Evolutionary conservation across 2,113 vertebrate species (phyloP).

Genomic region (Telmatochromis sp.): DNA sequence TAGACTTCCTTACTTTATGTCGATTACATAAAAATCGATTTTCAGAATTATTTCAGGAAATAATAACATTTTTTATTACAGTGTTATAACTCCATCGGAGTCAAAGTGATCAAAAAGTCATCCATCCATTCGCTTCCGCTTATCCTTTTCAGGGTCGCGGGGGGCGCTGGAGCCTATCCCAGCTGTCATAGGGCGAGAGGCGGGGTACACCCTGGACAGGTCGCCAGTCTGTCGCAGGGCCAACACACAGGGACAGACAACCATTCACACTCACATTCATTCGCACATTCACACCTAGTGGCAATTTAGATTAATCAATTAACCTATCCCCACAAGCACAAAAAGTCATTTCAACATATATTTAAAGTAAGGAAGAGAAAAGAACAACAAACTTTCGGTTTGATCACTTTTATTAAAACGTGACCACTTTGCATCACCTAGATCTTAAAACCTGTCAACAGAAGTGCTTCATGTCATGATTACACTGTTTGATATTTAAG

Average conservation of each 20-base stretch:
- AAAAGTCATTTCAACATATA: not conserved
- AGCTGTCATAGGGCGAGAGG: too few species aligned
- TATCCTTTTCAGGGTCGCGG: too few species aligned
- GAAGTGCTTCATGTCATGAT: not conserved
- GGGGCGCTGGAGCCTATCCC: too few species aligned
- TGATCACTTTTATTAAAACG: not conserved
- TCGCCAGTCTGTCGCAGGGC: too few species aligned
- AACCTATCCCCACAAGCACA: too few species aligned
- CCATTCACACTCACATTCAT: too few species aligned
- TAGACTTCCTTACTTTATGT: not conserved
- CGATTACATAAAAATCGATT: not conserved
- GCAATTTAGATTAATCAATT: too few species aligned
- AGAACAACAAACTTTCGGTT: not conserved
- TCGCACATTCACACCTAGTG: too few species aligned
- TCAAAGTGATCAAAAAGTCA: not conserved
- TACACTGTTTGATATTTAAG: not conserved
- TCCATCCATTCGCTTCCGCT: too few species aligned
- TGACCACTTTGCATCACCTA: not conserved
- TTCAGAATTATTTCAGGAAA: not conserved
- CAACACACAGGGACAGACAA: too few species aligned
- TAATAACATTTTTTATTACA: not conserved
- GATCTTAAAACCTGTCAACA: not conserved
- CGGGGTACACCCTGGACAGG: too few species aligned
- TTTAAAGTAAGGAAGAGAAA: not conserved
- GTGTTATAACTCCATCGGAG: not conserved